Percentiles rank a stretch among this genome's conserved stretches.
These are phyloP conservation scores for Endomychus coccineus DNA, from an alignment of 2,888 invertebrate genomes.

Conservation along the genomic window DNA sequence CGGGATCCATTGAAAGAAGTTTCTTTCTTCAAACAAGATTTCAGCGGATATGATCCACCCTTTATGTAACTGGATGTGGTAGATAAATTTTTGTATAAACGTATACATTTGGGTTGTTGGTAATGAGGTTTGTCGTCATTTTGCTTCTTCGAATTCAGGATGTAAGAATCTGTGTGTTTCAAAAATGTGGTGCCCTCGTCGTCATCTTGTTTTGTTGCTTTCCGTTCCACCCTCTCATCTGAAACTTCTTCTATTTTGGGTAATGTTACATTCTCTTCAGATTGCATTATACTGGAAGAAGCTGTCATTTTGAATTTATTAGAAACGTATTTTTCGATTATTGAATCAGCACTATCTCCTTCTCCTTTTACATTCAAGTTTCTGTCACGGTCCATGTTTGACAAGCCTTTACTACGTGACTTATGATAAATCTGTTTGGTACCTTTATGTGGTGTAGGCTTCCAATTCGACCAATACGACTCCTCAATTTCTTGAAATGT, in stretches of 20 bases:
- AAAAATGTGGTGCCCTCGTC: conserved; percentile 17
- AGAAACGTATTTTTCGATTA: neutral
- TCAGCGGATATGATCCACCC: conserved; percentile 33
- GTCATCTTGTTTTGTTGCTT: too few species aligned
- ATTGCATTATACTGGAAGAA: neutral
- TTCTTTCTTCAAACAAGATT: conserved; percentile 28
- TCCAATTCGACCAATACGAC: conserved; percentile 41
- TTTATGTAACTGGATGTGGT: conserved; percentile 21
- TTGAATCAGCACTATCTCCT: conserved; percentile 1
- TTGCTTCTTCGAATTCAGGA: conserved; percentile 32
- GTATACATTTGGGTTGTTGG: conserved; percentile 34
- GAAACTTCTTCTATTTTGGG: conserved; percentile 10
- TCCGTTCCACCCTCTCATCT: too few species aligned
- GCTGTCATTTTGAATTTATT: neutral
- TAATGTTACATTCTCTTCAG: conserved; percentile 3
- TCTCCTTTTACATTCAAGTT: conserved; percentile 9
- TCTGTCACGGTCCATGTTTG: conserved; percentile 3
- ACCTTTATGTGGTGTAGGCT: conserved; percentile 25
- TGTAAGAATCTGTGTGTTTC: conserved; percentile 35
- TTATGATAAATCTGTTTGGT: too few species aligned
- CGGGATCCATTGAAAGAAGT: conserved; percentile 21
- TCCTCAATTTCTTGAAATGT: conserved; percentile 31
- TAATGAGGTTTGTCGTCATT: conserved; percentile 26
- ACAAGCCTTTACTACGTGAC: too few species aligned
- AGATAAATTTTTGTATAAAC: conserved; percentile 26